Percentiles rank a stretch among this genome's conserved stretches.
phyloP scores from a whole-genome alignment of 2,888 invertebrate species.

The Mantis religiosa region DNA sequence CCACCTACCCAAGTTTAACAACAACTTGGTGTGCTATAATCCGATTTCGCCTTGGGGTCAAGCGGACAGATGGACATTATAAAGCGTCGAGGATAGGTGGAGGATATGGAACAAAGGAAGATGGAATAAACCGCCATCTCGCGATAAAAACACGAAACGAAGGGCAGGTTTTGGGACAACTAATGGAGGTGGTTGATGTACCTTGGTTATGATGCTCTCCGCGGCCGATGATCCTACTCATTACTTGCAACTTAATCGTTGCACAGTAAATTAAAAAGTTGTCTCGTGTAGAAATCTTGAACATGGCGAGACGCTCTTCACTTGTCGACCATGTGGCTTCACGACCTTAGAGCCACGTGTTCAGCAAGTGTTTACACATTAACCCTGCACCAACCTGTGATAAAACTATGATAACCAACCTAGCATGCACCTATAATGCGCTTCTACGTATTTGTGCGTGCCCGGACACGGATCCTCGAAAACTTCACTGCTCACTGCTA shows the following conservation, averaged over 20 bases:
- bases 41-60: neutral
- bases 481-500: conserved; percentile 37
- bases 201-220: neutral
- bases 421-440: conserved; percentile 51
- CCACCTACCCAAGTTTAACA: neutral
- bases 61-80: neutral
- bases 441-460: conserved; percentile 58
- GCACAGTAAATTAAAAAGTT: neutral
- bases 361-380: neutral
- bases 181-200: neutral
- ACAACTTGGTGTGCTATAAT: neutral
- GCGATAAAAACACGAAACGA: conserved; percentile 1
- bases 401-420: conserved; percentile 20
- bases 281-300: neutral
- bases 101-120: conserved; percentile 6
- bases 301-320: neutral
- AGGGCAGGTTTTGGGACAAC: conserved; percentile 6
- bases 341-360: neutral
- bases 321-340: neutral
- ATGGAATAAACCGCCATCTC: conserved; percentile 1
- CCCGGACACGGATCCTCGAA: conserved; percentile 58
- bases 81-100: neutral
- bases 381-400: neutral
- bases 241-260: neutral
- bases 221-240: neutral